Base-by-base conservation (phyloP, 2,797 vertebrate species). In the Cyprinodon diabolis region DNA sequence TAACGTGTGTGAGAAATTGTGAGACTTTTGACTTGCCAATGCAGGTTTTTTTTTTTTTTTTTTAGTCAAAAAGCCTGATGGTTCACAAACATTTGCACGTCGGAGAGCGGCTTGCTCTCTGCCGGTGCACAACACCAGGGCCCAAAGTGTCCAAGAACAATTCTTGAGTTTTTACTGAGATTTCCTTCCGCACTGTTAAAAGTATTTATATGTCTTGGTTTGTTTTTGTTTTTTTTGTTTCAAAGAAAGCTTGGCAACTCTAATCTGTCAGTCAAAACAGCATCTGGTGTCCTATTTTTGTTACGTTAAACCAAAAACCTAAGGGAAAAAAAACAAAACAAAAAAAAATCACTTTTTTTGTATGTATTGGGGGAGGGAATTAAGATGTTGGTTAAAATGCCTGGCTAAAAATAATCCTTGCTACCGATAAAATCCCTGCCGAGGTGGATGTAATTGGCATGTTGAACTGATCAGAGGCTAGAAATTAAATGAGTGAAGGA, bases 51-150 rank as follows among this genome's bases (percentile, higher is more conserved):
- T 77, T 69, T 17, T n/a, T n/a, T 30, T 30, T 30, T 30, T 30
- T 30, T 30, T 30, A 30, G 48, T 7, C 8, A 58, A 35, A 62
- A 40, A 6, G 17, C 60, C 66, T 43, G 4, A 68, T 37, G 23
- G 10, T 57, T 75, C 9, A 69, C 60, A 49, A 77, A 65, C 14
- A 14, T 60, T 79, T 72, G 78, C 79, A 55, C 84, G 30, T 79
- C 69, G 49, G 91, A 79, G 88, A 79, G 92, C 91, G 90, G 70
- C 92, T 92, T 87, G 92, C 90, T 47, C 84, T 91, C 90, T 87
- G 87, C 37, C 15, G 9, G 74, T 66, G 78, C 66, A 57, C 81
- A 66, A 52, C 49, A 72, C n/a, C 56, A 48, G 74, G 66, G 80
- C 49, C 70, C 68, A 43, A 76, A 63, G 76, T 73, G 76, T 87